Evolutionary conservation across 2,113 vertebrate genomes (phyloP).

Genomic region (Heterotis niloticus): DNA sequence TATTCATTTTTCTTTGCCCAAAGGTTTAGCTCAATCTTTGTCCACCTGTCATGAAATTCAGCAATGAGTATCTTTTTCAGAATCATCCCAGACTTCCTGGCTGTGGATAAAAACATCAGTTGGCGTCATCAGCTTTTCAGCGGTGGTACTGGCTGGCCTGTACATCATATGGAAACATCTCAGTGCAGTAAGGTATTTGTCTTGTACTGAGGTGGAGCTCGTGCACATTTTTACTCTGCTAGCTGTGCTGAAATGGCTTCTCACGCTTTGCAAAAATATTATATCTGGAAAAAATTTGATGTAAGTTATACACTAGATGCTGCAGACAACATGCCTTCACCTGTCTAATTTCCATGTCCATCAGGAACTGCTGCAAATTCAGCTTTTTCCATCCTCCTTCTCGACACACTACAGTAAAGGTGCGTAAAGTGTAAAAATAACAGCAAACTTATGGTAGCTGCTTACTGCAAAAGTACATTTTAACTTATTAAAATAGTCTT

Average conservation of each 20-base stretch:
- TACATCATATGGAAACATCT: constrained; percentile 22
- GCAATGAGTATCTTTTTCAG: neutral
- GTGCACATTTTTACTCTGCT: neutral
- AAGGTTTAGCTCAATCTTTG: neutral
- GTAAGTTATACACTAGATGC: neutral
- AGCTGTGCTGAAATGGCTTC: neutral
- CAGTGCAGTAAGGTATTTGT: constrained; percentile 8
- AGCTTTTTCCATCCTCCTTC: neutral
- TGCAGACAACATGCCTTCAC: neutral
- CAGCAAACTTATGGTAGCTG: neutral
- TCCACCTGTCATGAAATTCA: neutral
- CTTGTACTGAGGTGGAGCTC: neutral
- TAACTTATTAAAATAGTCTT: too few relatives aligned
- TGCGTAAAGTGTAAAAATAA: neutral
- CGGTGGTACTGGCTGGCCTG: neutral
- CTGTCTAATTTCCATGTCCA: neutral
- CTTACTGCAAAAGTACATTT: neutral
- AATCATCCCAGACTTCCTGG: neutral
- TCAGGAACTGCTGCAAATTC: constrained; percentile 12
- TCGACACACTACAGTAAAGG: constrained; percentile 10
- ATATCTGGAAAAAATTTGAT: neutral
- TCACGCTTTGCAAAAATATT: neutral
- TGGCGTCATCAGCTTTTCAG: neutral
- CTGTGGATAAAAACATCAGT: neutral
- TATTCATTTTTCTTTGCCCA: too few relatives aligned